Evolutionary conservation across 2,888 invertebrate species (phyloP).

Genomic region (Heliconius charithonia): DNA sequence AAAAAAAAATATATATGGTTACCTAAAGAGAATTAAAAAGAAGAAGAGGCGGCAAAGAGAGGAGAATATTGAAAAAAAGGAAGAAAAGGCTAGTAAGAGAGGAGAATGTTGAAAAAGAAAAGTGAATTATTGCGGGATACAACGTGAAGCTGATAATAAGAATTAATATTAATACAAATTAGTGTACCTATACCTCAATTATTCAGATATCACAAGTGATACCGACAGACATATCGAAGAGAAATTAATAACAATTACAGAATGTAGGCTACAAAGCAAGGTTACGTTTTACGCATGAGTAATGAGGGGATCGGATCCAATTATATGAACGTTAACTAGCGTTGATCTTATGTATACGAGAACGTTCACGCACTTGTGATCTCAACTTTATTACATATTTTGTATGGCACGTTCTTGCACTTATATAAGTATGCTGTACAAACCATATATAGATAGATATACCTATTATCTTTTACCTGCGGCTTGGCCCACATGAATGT

Average conservation of each 20-base stretch:
- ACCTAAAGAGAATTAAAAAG: not conserved
- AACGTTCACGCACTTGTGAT: not conserved
- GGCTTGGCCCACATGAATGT: no score
- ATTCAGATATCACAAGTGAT: conserved; percentile 11
- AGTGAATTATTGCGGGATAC: no score
- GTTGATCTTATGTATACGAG: conserved; percentile 18
- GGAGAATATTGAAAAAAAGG: no score
- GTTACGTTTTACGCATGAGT: conserved; percentile 48
- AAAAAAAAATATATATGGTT: no score
- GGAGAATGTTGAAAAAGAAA: no score
- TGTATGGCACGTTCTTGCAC: no score
- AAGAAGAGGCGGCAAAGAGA: no score
- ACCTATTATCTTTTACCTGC: no score
- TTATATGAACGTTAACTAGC: conserved; percentile 56
- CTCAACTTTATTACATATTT: not conserved
- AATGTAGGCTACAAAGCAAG: conserved; percentile 25
- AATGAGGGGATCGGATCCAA: conserved; percentile 58
- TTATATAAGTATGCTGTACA: no score
- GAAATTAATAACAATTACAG: conserved; percentile 28
- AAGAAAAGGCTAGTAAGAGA: no score
- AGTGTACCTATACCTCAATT: not conserved
- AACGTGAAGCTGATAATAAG: not conserved
- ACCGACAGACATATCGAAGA: conserved; percentile 5
- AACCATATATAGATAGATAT: no score
- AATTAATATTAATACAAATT: conserved; percentile 5